Percentiles rank a stretch among this genome's conserved stretches.
phyloP scores from a whole-genome alignment of 2,113 vertebrate genomes.

The Myotis brandtii region DNA sequence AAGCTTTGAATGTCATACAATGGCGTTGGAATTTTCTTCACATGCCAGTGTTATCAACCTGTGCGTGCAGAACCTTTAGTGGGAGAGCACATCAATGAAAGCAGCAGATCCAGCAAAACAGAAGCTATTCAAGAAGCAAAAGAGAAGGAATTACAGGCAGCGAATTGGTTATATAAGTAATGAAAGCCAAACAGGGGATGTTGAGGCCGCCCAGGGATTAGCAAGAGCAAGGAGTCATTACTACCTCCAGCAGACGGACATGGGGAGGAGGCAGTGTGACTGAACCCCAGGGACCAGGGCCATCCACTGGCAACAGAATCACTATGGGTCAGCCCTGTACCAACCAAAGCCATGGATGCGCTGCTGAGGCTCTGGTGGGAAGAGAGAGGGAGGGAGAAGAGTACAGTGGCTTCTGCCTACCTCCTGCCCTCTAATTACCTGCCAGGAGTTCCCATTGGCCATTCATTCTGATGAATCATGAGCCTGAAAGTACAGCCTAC shows the following conservation, averaged over 20 bases:
- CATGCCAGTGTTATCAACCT: background rate
- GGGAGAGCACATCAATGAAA: background rate
- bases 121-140: background rate
- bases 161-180: background rate
- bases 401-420: background rate
- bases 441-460: background rate
- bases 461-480: background rate
- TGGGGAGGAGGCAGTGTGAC: background rate
- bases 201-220: background rate
- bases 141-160: background rate
- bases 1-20: background rate
- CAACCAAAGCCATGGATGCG: background rate
- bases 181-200: background rate
- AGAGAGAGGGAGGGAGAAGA: background rate
- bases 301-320: background rate
- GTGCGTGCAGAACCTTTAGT: rapidly evolving
- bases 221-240: background rate
- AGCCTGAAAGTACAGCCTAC: background rate
- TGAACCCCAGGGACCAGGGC: background rate
- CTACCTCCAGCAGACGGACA: background rate
- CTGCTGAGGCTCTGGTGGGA: background rate
- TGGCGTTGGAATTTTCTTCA: background rate
- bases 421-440: background rate
- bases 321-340: too few relatives aligned
- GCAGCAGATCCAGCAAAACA: background rate